Evolutionary conservation across 2,113 vertebrate genomes (phyloP).

Genomic region (Zosterops japonicus): DNA sequence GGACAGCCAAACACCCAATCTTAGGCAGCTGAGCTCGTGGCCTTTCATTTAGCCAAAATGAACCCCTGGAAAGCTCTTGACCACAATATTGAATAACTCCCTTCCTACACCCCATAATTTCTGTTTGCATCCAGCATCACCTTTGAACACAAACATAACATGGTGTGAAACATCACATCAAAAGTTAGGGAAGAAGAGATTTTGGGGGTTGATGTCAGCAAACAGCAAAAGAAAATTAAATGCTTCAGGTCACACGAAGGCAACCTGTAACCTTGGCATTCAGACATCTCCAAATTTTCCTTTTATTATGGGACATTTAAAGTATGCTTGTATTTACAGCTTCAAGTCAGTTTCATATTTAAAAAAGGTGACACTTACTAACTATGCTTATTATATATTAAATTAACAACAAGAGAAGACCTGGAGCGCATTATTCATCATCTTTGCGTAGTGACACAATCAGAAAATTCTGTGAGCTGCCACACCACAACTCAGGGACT

Average conservation of each 20-base stretch:
- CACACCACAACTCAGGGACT: fast-evolving
- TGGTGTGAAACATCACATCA: not conserved
- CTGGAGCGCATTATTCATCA: not conserved
- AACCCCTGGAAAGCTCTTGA: not conserved
- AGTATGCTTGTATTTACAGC: not conserved
- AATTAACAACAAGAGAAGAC: not conserved
- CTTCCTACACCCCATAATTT: not conserved
- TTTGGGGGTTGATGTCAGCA: not conserved
- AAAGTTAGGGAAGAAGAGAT: not conserved
- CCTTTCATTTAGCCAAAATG: not conserved
- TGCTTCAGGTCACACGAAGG: not conserved
- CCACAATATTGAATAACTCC: not conserved
- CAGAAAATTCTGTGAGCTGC: not conserved
- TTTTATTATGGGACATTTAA: not conserved
- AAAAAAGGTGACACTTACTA: not conserved
- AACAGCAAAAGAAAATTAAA: not conserved
- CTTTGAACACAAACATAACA: not conserved
- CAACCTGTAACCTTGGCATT: not conserved
- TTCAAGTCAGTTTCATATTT: not conserved
- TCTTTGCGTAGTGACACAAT: not conserved
- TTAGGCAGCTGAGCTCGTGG: not conserved
- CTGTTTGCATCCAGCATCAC: not conserved
- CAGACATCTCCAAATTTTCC: not conserved
- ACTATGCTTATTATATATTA: not conserved
- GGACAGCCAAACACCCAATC: not conserved